Percentiles rank a stretch among this genome's conserved stretches.
Evolutionary conservation across 2,797 vertebrate genomes (phyloP).

Genomic region (Rhinatrema bivittatum): DNA sequence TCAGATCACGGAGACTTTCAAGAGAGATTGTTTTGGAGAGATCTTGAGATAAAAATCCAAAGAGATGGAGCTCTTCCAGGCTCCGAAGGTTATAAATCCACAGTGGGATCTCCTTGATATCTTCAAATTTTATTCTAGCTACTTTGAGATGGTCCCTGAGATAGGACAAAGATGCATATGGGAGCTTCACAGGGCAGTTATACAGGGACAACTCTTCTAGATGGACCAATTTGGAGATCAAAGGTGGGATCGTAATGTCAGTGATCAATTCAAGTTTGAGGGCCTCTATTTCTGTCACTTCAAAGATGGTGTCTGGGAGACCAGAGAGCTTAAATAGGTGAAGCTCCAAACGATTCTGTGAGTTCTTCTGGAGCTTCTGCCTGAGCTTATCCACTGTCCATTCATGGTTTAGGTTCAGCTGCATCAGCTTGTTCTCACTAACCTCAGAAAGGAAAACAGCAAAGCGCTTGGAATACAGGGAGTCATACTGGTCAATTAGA

Average conservation of each 20-base stretch:
- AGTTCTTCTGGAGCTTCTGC: conserved; percentile 59
- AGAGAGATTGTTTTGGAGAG: conserved; percentile 55
- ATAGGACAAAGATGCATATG: conserved; percentile 63
- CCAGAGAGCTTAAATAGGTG: conserved; percentile 73
- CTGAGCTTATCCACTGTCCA: conserved; percentile 76
- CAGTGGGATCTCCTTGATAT: conserved; percentile 64
- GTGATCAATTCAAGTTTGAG: conserved; percentile 75
- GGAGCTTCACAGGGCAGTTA: conserved; percentile 68
- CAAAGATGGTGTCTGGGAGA: conserved; percentile 76
- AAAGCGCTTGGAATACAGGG: conserved; percentile 80
- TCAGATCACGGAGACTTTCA: conserved; percentile 71
- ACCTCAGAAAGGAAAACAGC: conserved; percentile 85
- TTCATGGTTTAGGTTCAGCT: conserved; percentile 81
- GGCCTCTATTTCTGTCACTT: conserved; percentile 69
- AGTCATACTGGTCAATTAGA: conserved; percentile 81
- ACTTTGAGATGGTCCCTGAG: conserved; percentile 70
- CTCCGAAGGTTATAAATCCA: conserved; percentile 73
- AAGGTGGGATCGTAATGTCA: conserved; percentile 64
- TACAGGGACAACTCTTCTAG: conserved; percentile 73
- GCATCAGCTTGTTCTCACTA: conserved; percentile 75
- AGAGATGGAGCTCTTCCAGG: conserved; percentile 76
- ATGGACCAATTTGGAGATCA: conserved; percentile 59
- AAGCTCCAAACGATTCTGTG: conserved; percentile 61
- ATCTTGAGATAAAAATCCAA: conserved; percentile 63
- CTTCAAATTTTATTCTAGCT: conserved; percentile 65